These are phyloP conservation scores for Atherinomorus stipes DNA, from an alignment of 2,113 vertebrate species.

Conservation along the genomic window DNA sequence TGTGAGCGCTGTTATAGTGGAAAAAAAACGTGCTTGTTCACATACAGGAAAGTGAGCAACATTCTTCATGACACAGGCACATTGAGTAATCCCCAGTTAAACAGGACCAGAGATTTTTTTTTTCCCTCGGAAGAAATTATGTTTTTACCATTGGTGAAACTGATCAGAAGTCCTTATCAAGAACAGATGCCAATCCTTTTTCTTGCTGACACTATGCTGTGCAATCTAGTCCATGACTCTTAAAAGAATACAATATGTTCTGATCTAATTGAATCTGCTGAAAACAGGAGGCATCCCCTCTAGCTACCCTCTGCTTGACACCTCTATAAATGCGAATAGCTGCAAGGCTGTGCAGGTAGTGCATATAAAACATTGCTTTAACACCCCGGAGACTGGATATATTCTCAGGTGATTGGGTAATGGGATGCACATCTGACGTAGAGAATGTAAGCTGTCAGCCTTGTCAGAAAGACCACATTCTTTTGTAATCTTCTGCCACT, in stretches of 20 bases:
- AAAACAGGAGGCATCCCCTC: conserved; percentile 49
- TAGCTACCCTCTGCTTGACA: conserved; percentile 39
- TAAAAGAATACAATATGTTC: conserved; percentile 49
- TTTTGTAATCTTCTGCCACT: conserved; percentile 53
- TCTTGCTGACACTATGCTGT: conserved; percentile 8
- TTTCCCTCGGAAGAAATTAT: conserved; percentile 4
- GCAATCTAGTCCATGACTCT: conserved; percentile 16
- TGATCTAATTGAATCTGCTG: conserved; percentile 65
- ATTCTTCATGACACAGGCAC: too few relatives aligned
- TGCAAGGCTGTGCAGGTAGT: conserved; percentile 43
- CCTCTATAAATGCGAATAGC: conserved; percentile 54
- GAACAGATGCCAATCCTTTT: conserved; percentile 20
- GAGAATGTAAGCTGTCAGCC: conserved; percentile 57
- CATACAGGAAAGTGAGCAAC: too few relatives aligned
- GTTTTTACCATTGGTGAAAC: conserved; percentile 16
- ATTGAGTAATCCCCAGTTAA: fast-evolving
- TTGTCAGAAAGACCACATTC: conserved; percentile 39
- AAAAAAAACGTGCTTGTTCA: too few relatives aligned
- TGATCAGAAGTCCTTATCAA: conserved; percentile 47
- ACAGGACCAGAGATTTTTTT: background rate
- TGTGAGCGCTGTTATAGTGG: too few relatives aligned
- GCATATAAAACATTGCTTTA: conserved; percentile 68
- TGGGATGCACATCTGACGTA: conserved; percentile 26
- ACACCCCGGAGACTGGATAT: conserved; percentile 37
- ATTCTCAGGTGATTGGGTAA: conserved; percentile 54